These are phyloP conservation scores for Darevskia nairensis DNA, from an alignment of 2,797 vertebrate genomes.

Conservation along the genomic window DNA sequence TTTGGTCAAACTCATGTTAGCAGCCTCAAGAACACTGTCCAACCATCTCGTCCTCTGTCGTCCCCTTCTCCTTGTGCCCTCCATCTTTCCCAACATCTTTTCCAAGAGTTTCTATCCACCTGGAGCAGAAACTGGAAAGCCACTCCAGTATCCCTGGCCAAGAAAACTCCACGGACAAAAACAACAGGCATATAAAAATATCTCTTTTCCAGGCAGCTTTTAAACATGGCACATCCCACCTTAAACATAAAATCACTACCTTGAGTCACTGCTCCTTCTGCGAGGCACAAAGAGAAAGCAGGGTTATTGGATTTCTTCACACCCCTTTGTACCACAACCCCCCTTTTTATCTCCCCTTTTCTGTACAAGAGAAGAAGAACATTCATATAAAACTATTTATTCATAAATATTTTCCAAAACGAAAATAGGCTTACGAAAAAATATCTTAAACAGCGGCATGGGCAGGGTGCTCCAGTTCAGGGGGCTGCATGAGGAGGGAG, in stretches of 20 bases:
- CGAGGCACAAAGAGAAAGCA: background rate
- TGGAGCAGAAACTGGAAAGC: too few relatives aligned
- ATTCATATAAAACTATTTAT: slow-evolving; percentile 83
- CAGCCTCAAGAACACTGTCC: too few relatives aligned
- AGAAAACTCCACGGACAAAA: too few relatives aligned
- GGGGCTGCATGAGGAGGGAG: slow-evolving; percentile 14
- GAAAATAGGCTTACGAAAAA: slow-evolving; percentile 83
- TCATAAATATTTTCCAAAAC: slow-evolving; percentile 84
- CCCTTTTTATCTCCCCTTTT: background rate
- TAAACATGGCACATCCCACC: background rate
- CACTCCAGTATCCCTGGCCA: too few relatives aligned
- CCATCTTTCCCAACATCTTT: too few relatives aligned
- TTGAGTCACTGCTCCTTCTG: background rate
- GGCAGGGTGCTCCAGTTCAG: slow-evolving; percentile 47
- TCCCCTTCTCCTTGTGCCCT: too few relatives aligned
- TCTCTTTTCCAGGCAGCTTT: background rate
- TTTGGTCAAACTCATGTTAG: too few relatives aligned
- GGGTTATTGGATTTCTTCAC: background rate
- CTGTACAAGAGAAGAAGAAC: slow-evolving; percentile 67
- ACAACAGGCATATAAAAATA: too few relatives aligned
- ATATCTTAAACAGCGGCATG: slow-evolving; percentile 69
- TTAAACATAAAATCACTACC: background rate
- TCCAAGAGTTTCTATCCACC: too few relatives aligned
- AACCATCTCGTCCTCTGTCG: too few relatives aligned
- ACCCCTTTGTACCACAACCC: background rate